A percentile compares a stretch with the other conserved stretches of the same genome.
Conservation (phyloP, 1,140 invertebrate genomes). For the Calycopis cecrops region DNA sequence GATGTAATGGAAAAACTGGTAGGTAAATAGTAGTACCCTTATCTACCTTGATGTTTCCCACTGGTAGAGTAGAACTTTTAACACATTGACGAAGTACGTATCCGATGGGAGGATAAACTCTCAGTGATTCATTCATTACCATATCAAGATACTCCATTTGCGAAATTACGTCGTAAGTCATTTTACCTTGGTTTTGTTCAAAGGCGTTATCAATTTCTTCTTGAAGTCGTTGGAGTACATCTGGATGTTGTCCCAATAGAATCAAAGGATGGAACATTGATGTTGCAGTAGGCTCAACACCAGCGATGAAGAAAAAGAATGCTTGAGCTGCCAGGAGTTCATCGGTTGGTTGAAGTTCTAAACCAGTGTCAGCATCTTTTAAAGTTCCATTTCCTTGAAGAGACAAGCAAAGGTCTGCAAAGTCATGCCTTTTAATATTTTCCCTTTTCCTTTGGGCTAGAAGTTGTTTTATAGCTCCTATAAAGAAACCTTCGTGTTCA, state of each 20-base stretch:
- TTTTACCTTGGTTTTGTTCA: conserved; percentile 39
- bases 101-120: conserved; percentile 59
- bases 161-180: conserved; percentile 45
- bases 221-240: conserved; percentile 72
- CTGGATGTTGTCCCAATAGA: conserved; percentile 72
- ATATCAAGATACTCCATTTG: conserved; percentile 57
- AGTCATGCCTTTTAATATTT: conserved; percentile 36
- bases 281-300: conserved; percentile 78
- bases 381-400: conserved; percentile 33
- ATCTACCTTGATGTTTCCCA: conserved; percentile 35
- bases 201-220: conserved; percentile 75
- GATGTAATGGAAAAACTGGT: conserved; percentile 48
- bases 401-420: conserved; percentile 41
- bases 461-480: conserved; percentile 37
- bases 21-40: conserved; percentile 42
- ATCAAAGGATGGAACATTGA: conserved; percentile 63
- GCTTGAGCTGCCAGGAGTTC: conserved; percentile 54
- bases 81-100: conserved; percentile 29
- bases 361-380: conserved; percentile 34
- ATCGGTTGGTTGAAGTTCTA: conserved; percentile 35
- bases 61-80: conserved; percentile 33
- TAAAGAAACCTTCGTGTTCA: conserved; percentile 34
- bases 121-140: conserved; percentile 61
- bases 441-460: conserved; percentile 31
- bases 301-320: conserved; percentile 72